A percentile compares a stretch with the other conserved stretches of the same genome.
Conservation (phyloP, 2,888 invertebrate species). For the Rhagophthalmus giganteus region DNA sequence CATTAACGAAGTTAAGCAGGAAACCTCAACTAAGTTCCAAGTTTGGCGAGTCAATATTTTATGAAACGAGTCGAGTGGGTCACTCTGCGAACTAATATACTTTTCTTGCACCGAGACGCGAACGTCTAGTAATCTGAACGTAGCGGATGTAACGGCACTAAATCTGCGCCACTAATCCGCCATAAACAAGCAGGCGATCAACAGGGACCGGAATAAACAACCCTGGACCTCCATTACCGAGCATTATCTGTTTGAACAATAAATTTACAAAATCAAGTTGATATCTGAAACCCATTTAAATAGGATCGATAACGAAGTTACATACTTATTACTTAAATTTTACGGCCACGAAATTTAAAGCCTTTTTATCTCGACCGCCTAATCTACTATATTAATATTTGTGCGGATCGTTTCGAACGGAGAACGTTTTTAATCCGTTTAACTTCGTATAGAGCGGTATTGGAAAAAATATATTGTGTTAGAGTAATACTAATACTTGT, state of each 20-base stretch:
- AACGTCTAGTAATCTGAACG: slow-evolving; percentile 29
- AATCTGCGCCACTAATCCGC: slow-evolving; percentile 40
- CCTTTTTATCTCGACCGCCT: too few relatives aligned
- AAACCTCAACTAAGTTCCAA: slow-evolving; percentile 21
- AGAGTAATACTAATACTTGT: too few relatives aligned
- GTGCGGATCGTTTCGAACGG: too few relatives aligned
- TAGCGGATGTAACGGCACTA: slow-evolving; percentile 34
- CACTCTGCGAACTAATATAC: slow-evolving; percentile 22
- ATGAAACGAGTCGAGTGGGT: slow-evolving; percentile 23
- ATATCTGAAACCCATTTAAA: slow-evolving; percentile 21
- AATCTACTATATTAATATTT: too few relatives aligned
- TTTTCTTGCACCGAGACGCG: slow-evolving; percentile 20
- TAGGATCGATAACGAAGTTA: slow-evolving; percentile 15
- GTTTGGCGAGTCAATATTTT: slow-evolving; percentile 33
- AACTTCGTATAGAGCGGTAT: too few relatives aligned
- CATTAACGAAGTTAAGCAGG: slow-evolving; percentile 24
- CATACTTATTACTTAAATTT: too few relatives aligned
- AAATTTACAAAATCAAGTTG: slow-evolving; percentile 25
- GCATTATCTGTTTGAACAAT: slow-evolving; percentile 35
- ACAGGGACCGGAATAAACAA: slow-evolving; percentile 35
- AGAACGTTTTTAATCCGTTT: too few relatives aligned
- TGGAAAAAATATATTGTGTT: too few relatives aligned
- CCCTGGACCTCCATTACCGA: slow-evolving; percentile 36
- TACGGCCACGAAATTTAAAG: too few relatives aligned
- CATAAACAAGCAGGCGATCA: slow-evolving; percentile 39